A percentile compares a stretch with the other conserved stretches of the same genome.
Evolutionary conservation across 2,888 invertebrate genomes (phyloP).

Genomic region (Limnephilus auricula): DNA sequence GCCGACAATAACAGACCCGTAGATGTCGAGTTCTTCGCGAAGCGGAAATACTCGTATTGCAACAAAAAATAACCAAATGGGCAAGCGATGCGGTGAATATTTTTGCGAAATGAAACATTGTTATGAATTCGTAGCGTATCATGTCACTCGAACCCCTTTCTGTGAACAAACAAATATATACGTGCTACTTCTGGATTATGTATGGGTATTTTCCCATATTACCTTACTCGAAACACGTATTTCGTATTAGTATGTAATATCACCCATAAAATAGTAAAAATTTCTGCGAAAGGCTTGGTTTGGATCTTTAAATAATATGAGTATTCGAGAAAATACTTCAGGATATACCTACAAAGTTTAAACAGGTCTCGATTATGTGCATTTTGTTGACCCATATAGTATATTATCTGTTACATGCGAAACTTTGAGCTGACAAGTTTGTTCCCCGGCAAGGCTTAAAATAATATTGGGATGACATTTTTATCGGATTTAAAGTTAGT

Average conservation of each 20-base stretch:
- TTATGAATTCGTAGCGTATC: slow-evolving; percentile 53
- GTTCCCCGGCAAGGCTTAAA: no score
- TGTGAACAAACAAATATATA: not conserved
- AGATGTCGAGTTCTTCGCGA: not conserved
- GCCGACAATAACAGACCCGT: not conserved
- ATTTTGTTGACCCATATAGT: no score
- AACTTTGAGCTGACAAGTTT: no score
- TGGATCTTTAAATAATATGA: no score
- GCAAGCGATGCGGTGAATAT: slow-evolving; percentile 15
- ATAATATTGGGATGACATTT: no score
- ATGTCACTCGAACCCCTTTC: slow-evolving; percentile 41
- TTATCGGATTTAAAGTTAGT: no score
- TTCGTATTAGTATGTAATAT: not conserved
- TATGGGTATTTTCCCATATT: not conserved
- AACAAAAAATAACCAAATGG: slow-evolving; percentile 46
- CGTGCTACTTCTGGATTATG: not conserved
- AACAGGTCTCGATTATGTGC: no score
- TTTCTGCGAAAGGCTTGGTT: not conserved
- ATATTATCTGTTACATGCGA: no score
- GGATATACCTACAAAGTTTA: no score
- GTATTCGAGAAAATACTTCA: no score
- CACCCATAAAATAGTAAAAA: not conserved
- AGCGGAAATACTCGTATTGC: slow-evolving; percentile 32
- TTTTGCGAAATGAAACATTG: slow-evolving; percentile 22
- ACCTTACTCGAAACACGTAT: not conserved